Evolutionary conservation across 2,888 invertebrate species (phyloP), one percentile per base, ranked within the genome.

Genomic region (Aproaerema taeniolella): DNA sequence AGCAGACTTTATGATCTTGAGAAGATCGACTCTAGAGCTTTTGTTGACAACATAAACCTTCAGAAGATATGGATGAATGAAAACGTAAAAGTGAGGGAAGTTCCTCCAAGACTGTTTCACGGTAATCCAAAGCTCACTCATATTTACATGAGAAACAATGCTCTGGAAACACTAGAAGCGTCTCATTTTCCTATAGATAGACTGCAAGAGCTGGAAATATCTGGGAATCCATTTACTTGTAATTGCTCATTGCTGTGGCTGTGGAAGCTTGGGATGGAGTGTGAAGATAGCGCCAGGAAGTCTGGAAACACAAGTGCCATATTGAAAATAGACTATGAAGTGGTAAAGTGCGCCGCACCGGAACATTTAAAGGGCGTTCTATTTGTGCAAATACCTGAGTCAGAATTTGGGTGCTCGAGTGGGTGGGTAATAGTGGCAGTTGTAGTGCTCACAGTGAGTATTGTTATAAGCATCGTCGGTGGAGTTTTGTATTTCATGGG

Each of bases 161-260:
- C 91, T 34, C 75, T 95, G 44, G 90, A 90, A 54, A 91, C 92
- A 1, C 79, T 95, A 6, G 94, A 93, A 65, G 93, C 93, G 0
- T 92, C 92, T 16, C 93, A 94, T 70, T 94, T 95, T 61, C 95
- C 95, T 17, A 89, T 95, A 56, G 95, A 95, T 65, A 91, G 92
- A 54, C 79, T 96, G 52, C 89, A 91, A 61, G 89, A 90, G 43
- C 82, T 96, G 20, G 90, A 92, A 51, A 87, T 96, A 38, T 93
- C 93, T 20, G 94, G 94, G 17, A 95, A 96, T 80, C 95, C 95
- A 0, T 88, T 96, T 47, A 89, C 91, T 44, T 96, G 96, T 77
- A 96, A 96, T 74, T 96, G 96, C 67, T 95, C 95, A 36, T 79
- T 96, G 43, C 87, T 93, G 46, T 96, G 96, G 96, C 81, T 96